Percentiles rank a stretch among this genome's conserved stretches.
phyloP scores from a whole-genome alignment of 2,888 invertebrate genomes.

The Diogma glabrata region DNA sequence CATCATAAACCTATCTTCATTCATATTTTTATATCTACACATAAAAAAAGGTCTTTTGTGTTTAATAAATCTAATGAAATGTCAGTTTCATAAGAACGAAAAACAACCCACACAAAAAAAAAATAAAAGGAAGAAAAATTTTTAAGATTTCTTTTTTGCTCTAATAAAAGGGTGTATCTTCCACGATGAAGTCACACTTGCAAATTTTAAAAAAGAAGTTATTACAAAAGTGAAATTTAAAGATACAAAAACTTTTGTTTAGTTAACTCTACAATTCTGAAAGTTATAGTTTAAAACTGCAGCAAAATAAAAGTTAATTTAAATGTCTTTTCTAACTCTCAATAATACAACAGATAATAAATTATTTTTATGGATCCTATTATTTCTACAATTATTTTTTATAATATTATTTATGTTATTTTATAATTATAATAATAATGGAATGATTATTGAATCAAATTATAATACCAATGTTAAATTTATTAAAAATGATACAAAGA shows the following conservation, averaged over 20 bases:
- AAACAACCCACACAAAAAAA: no score
- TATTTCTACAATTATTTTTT: conserved; percentile 30
- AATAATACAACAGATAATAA: conserved; percentile 17
- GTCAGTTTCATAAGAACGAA: no score
- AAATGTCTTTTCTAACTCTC: conserved; percentile 1
- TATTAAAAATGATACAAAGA: conserved; percentile 6
- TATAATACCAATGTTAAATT: conserved; percentile 7
- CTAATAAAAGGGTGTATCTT: neutral
- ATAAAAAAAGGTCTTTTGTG: no score
- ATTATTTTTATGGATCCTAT: conserved; percentile 29
- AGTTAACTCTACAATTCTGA: neutral
- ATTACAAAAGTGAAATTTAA: neutral
- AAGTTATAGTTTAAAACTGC: neutral
- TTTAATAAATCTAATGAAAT: no score
- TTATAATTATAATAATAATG: conserved; percentile 5
- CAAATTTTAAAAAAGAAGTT: neutral
- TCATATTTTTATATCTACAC: no score
- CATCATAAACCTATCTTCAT: no score
- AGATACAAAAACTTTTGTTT: neutral
- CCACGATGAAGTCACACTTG: neutral
- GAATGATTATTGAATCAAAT: neutral
- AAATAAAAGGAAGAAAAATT: no score
- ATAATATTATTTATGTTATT: conserved; percentile 19
- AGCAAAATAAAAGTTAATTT: neutral
- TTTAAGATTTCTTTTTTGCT: no score